Evolutionary conservation across 2,113 vertebrate species (phyloP).

Genomic region (Onychorhynchus coronatus): DNA sequence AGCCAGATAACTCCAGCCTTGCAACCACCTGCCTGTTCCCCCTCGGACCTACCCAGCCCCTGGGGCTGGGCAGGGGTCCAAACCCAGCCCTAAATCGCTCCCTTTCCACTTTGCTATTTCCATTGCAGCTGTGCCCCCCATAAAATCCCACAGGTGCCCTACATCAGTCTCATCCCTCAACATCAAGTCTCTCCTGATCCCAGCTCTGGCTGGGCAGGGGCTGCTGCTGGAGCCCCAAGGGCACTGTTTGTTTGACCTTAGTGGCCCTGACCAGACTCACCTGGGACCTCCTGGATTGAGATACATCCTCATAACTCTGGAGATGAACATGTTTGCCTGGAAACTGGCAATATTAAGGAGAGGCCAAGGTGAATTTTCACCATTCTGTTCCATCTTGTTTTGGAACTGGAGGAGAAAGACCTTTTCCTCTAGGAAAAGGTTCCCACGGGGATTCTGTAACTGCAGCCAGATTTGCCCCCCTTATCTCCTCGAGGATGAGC

Average conservation of each 20-base stretch:
- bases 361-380: not conserved
- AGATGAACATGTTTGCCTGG: not conserved
- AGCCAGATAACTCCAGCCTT: not conserved
- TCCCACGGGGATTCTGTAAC: not conserved
- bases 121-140: not conserved
- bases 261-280: not conserved
- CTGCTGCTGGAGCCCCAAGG: not conserved
- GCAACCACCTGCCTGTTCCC: not conserved
- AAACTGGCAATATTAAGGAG: not conserved
- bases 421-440: not conserved
- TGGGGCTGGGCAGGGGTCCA: no score
- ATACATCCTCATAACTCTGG: not conserved
- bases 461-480: not conserved
- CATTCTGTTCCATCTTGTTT: not conserved
- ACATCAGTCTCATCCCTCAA: not conserved
- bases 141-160: not conserved
- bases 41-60: no score
- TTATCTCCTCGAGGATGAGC: not conserved
- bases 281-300: not conserved
- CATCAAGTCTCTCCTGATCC: not conserved
- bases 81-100: not conserved
- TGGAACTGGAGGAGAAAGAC: not conserved
- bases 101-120: not conserved
- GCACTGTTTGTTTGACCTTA: not conserved
- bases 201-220: not conserved